Evolutionary conservation across 2,797 vertebrate genomes (phyloP).

Genomic region (Gallinago stenura): DNA sequence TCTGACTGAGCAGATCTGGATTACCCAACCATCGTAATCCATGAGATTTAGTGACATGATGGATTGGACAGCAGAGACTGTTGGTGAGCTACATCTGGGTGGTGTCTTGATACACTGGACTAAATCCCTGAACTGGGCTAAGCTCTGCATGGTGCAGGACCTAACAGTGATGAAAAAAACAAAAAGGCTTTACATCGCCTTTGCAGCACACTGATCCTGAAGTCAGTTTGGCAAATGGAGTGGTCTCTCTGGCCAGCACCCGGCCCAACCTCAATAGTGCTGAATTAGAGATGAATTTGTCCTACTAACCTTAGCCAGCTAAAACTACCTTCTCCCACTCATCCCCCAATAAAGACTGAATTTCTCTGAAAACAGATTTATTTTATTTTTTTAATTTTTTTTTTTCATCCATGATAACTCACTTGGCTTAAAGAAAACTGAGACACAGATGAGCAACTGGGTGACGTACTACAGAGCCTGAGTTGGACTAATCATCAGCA

Average conservation of each 20-base stretch:
- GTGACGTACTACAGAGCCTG: background rate
- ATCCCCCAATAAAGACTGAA: background rate
- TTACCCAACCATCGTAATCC: slow-evolving; percentile 8
- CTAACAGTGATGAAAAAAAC: background rate
- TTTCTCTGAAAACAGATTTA: background rate
- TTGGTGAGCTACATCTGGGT: background rate
- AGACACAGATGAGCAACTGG: slow-evolving; percentile 5
- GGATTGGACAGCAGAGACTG: background rate
- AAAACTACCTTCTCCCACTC: background rate
- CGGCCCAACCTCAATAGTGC: background rate
- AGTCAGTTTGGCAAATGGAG: slow-evolving; percentile 1
- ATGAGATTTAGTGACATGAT: slow-evolving; percentile 2
- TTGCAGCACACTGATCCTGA: background rate
- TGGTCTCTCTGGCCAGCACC: background rate
- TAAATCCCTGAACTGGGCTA: slow-evolving; percentile 24
- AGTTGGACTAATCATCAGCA: background rate
- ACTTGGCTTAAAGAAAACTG: background rate
- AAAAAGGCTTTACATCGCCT: slow-evolving; percentile 3
- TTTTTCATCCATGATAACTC: background rate
- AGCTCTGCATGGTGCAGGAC: background rate
- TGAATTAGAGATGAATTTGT: slow-evolving; percentile 1
- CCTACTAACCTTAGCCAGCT: background rate
- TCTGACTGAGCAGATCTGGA: background rate
- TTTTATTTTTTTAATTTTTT: background rate
- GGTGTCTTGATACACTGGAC: background rate